Evolutionary conservation across 2,797 vertebrate genomes (phyloP).

Genomic region (Hipposideros larvatus): DNA sequence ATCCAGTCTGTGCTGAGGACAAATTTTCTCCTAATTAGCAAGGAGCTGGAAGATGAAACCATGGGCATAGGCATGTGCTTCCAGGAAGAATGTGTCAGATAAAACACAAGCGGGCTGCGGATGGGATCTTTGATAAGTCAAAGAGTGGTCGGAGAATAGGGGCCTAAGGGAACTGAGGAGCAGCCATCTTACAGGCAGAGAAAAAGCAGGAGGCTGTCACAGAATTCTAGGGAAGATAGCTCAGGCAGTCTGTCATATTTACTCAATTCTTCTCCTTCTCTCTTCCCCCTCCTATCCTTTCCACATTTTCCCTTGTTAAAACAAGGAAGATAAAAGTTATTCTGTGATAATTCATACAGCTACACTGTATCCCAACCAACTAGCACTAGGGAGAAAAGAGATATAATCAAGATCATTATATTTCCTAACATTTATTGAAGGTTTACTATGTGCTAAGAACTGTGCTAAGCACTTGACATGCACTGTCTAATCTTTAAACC

Average conservation of each 20-base stretch:
- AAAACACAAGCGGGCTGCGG: neutral
- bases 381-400: neutral
- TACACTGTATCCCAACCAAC: neutral
- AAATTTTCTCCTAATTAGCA: conserved; percentile 52
- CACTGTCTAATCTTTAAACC: conserved; percentile 29
- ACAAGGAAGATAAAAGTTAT: conserved; percentile 18
- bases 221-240: neutral
- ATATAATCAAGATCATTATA: neutral
- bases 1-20: neutral
- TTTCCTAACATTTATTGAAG: conserved; percentile 5
- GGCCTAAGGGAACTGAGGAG: neutral
- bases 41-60: conserved; percentile 19
- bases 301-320: conserved; percentile 17
- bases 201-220: neutral
- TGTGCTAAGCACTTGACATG: neutral
- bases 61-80: neutral
- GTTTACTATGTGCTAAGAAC: neutral
- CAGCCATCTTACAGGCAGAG: neutral
- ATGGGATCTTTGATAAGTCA: neutral
- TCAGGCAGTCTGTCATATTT: neutral
- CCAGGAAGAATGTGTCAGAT: neutral
- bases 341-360: neutral
- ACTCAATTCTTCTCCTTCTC: neutral
- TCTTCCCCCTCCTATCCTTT: neutral
- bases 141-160: neutral